A percentile compares a stretch with the other conserved stretches of the same genome.
Evolutionary conservation across 2,888 invertebrate species (phyloP).

Genomic region (Ennomos erosarius): DNA sequence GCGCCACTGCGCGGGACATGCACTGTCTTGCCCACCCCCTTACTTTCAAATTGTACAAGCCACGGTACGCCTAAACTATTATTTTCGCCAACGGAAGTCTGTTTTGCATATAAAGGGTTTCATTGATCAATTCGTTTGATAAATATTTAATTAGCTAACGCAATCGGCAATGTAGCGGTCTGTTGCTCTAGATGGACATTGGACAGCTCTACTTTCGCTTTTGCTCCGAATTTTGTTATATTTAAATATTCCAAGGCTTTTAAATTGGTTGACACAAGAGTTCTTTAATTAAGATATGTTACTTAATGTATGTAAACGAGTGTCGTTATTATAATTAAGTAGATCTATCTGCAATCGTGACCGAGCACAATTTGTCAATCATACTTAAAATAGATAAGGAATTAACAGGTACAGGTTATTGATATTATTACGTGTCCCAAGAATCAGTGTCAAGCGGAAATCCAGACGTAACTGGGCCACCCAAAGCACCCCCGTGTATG

Average conservation of each 20-base stretch:
- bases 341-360: constrained; percentile 2
- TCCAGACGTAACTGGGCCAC: no score
- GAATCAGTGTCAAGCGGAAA: no score
- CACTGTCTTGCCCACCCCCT: constrained; percentile 65
- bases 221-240: constrained; percentile 24
- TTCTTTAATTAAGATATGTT: constrained; percentile 28
- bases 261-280: constrained; percentile 30
- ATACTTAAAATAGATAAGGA: background rate
- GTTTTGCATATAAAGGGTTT: constrained; percentile 64
- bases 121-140: constrained; percentile 48
- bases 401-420: no score
- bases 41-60: constrained; percentile 52
- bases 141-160: constrained; percentile 54
- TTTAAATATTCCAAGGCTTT: constrained; percentile 33
- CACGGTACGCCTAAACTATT: constrained; percentile 49
- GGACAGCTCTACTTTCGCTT: constrained; percentile 34
- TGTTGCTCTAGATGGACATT: constrained; percentile 34
- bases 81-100: constrained; percentile 56
- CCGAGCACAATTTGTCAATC: constrained; percentile 10
- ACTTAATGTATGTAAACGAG: constrained; percentile 19
- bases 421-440: no score
- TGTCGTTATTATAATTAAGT: constrained; percentile 23
- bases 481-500: no score
- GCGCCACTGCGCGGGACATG: constrained; percentile 63
- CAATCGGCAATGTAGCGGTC: constrained; percentile 31